These are phyloP conservation scores for Progne subis DNA, from an alignment of 2,113 vertebrate genomes.

Conservation along the genomic window DNA sequence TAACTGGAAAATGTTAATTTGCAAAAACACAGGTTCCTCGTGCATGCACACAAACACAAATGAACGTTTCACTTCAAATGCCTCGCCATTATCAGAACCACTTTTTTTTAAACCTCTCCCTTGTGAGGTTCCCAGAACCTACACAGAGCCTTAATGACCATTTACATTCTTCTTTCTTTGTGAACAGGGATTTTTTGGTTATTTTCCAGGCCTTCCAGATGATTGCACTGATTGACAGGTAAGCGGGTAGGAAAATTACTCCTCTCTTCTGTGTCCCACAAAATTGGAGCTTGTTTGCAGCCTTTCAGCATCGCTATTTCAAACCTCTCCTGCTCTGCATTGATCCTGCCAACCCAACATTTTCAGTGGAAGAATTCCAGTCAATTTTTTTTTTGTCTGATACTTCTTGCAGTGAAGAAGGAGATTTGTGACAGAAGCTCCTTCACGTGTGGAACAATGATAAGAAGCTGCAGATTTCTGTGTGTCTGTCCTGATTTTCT, in stretches of 20 bases:
- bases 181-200: background rate
- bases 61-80: background rate
- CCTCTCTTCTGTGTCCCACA: background rate
- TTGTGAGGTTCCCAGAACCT: background rate
- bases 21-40: background rate
- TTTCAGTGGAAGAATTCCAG: background rate
- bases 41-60: background rate
- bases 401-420: background rate
- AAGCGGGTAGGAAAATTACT: background rate
- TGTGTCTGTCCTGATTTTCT: background rate
- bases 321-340: background rate
- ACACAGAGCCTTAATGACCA: background rate
- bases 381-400: background rate
- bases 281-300: background rate
- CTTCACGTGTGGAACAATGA: fast-evolving
- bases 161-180: background rate
- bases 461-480: background rate
- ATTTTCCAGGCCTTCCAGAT: background rate
- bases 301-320: background rate
- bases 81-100: background rate
- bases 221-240: background rate
- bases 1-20: background rate
- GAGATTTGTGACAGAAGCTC: fast-evolving
- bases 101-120: background rate
- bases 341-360: background rate